phyloP scores from a whole-genome alignment of 2,113 vertebrate genomes.

The Sorex araneus region DNA sequence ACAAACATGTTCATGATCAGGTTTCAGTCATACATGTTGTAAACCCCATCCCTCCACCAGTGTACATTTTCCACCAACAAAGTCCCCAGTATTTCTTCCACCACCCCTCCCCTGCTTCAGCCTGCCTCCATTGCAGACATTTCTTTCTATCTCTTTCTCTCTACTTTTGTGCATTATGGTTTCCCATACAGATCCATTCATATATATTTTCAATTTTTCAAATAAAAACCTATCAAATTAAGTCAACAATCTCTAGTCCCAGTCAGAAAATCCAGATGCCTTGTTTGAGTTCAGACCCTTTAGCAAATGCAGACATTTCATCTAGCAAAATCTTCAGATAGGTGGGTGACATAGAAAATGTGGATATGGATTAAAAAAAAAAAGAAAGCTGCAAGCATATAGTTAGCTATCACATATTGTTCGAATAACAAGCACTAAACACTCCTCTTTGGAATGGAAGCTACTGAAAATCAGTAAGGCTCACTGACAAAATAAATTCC shows the following conservation, averaged over 20 bases:
- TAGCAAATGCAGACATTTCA: constrained; percentile 70
- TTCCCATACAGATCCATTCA: background rate
- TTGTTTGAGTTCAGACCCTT: constrained; percentile 65
- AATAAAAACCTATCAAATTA: constrained; percentile 73
- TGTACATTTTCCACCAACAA: no score
- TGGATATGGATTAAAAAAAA: background rate
- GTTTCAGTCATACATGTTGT: no score
- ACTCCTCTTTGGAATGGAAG: background rate
- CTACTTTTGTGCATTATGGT: no score
- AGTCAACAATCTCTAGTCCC: constrained; percentile 63
- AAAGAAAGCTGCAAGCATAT: constrained; percentile 39
- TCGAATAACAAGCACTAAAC: constrained; percentile 21
- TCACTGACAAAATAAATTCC: constrained; percentile 51
- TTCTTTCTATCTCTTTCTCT: no score
- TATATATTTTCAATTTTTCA: constrained; percentile 63
- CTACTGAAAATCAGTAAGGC: background rate
- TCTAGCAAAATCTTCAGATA: constrained; percentile 51
- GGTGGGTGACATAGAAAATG: constrained; percentile 40
- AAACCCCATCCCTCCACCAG: no score
- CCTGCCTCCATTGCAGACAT: no score
- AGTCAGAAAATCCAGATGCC: constrained; percentile 70
- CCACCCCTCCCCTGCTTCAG: no score
- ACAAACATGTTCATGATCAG: no score
- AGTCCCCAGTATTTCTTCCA: no score
- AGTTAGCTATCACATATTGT: background rate